Evolutionary conservation across 1,140 invertebrate genomes (phyloP).

Genomic region (Tetragnatha versicolor): DNA sequence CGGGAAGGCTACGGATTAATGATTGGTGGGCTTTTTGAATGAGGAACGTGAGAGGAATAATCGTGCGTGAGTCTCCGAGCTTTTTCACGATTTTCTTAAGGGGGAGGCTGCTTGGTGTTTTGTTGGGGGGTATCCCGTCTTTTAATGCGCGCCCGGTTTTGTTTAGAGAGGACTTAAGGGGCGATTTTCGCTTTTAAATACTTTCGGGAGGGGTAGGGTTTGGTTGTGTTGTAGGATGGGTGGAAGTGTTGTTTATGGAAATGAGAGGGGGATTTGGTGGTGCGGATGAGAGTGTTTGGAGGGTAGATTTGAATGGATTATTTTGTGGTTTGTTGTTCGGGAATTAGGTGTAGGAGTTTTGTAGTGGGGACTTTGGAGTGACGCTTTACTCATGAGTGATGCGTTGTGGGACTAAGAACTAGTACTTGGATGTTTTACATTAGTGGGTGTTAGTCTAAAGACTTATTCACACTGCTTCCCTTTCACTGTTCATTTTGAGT

Average conservation of each 20-base stretch:
- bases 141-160: background rate
- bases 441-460: no score
- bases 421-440: no score
- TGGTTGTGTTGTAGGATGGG: background rate
- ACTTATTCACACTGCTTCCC: no score
- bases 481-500: no score
- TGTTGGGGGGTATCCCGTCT: background rate
- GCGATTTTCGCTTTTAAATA: background rate
- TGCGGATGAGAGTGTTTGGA: background rate
- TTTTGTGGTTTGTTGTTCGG: no score
- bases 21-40: constrained; percentile 48
- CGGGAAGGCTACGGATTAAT: constrained; percentile 45
- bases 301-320: background rate
- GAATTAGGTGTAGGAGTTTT: no score
- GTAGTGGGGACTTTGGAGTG: no score
- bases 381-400: no score
- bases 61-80: constrained; percentile 22
- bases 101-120: constrained; percentile 2
- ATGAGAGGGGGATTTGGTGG: background rate
- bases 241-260: background rate
- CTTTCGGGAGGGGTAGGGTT: background rate
- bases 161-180: background rate
- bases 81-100: constrained; percentile 35
- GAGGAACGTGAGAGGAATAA: constrained; percentile 50
- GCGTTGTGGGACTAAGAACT: no score